Evolutionary conservation across 92 coral and sea anemone species (phyloP), one percentile per base, ranked within the genome.

Genomic region (Palythoa grandiflora): DNA sequence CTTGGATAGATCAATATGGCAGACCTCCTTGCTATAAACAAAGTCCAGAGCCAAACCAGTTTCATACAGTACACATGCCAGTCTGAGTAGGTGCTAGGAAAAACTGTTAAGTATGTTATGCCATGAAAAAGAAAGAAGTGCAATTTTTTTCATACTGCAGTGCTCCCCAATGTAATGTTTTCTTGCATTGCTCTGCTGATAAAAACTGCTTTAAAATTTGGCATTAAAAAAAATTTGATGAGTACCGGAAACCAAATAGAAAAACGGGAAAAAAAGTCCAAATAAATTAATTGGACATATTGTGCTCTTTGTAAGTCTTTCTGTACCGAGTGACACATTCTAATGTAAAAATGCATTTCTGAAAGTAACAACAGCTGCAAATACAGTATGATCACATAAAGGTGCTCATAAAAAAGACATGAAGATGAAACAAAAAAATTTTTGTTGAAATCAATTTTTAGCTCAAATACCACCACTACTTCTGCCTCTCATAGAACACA

Each of bases 131-230:
- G 9, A 37, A 28, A 19, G 89, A 61, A 66, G 14, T 11, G 51
- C 77, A 66, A 39, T 65, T 87, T 7, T 63, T 38, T 40, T 61
- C 85, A 6, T 77, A 36, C 86, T 87, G 89, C 61, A 77, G 51
- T 87, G 89, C 89, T 38, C 89, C 83, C 35, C 89, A 87, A 61
- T 87, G 84, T 63, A 15, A 75, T 16, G 77, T 75, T 51, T 87
- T 52, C 40, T 28, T 76, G 53, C 76, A 87, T 60, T 77, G 85
- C 39, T 53, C 76, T 21, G 72, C 70, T 16, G 54, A 39, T 17
- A 85, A 39, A 13, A 85, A 85, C 54, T 85, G 89, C 53, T 74
- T 85, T 55, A 48, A 54, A 51, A 52, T 84, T 71, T 71, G 79
- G 77, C 47, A 73, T 70, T 68, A 59, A 39, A 76, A 53, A 20